Evolutionary conservation across 2,113 vertebrate species (phyloP).

Genomic region (Laterallus jamaicensis): DNA sequence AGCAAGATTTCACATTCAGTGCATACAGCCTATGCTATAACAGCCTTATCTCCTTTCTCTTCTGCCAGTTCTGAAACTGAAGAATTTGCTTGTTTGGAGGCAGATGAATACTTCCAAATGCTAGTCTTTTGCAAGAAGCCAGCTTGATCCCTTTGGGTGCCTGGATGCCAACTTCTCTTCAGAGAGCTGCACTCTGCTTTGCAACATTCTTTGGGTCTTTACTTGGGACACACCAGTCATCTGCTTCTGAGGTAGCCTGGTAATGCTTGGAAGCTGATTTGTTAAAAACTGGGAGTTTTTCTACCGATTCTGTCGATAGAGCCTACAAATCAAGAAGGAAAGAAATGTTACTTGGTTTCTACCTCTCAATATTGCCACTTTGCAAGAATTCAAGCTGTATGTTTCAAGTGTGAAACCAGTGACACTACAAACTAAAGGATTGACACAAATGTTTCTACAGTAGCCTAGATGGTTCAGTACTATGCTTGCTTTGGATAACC

Average conservation of each 20-base stretch:
- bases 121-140: constrained; percentile 26
- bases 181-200: constrained; percentile 75
- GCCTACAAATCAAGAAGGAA: constrained; percentile 74
- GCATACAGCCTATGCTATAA: not conserved
- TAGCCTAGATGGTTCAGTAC: not conserved
- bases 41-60: not conserved
- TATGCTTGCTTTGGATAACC: not conserved
- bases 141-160: constrained; percentile 65
- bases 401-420: not conserved
- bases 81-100: constrained; percentile 1
- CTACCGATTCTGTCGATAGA: constrained; percentile 91
- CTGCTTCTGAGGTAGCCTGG: constrained; percentile 85
- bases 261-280: constrained; percentile 94
- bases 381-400: not conserved
- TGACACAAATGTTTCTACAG: not conserved
- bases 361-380: not conserved
- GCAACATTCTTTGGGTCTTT: constrained; percentile 87
- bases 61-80: constrained; percentile 8
- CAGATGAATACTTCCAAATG: constrained; percentile 12
- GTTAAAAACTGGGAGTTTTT: constrained; percentile 97
- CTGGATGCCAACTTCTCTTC: constrained; percentile 25
- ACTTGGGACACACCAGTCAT: constrained; percentile 96
- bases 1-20: not conserved
- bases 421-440: not conserved
- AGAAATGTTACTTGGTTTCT: not conserved